phyloP scores from a whole-genome alignment of 2,888 invertebrate species.

The Protodeltote pygarga region DNA sequence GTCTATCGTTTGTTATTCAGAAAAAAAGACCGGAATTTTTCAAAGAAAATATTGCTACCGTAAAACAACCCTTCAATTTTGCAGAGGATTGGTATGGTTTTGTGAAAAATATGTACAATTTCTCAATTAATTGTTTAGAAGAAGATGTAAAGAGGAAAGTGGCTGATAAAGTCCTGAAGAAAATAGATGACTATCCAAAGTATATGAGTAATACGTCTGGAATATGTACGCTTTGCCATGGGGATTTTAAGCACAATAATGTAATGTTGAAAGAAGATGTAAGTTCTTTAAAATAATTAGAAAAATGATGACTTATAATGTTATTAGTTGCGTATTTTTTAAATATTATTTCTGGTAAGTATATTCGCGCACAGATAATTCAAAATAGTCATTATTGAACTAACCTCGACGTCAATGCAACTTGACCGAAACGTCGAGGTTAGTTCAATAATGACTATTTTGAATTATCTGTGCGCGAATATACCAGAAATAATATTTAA shows the following conservation, averaged over 20 bases:
- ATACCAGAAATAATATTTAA: no score
- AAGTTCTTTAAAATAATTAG: conserved; percentile 26
- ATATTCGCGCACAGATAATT: no score
- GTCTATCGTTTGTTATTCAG: conserved; percentile 60
- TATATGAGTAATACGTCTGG: conserved; percentile 36
- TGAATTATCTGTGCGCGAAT: no score
- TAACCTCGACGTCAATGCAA: no score
- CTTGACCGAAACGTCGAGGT: no score
- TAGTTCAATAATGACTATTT: no score
- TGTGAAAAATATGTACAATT: conserved; percentile 40
- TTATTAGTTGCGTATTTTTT: background rate
- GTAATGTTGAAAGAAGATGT: conserved; percentile 54
- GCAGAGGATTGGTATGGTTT: conserved; percentile 36
- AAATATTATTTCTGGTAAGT: no score
- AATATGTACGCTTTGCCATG: conserved; percentile 48
- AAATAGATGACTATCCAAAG: conserved; percentile 32
- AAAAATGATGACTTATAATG: background rate
- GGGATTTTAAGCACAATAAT: conserved; percentile 53
- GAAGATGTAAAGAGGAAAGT: conserved; percentile 20
- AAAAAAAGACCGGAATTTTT: conserved; percentile 56
- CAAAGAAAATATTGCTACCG: conserved; percentile 26
- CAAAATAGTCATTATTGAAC: no score
- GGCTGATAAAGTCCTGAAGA: conserved; percentile 19
- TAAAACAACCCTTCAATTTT: conserved; percentile 42
- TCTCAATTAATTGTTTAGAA: conserved; percentile 38